phyloP scores from a whole-genome alignment of 2,113 vertebrate genomes.

The Serilophus lunatus region DNA sequence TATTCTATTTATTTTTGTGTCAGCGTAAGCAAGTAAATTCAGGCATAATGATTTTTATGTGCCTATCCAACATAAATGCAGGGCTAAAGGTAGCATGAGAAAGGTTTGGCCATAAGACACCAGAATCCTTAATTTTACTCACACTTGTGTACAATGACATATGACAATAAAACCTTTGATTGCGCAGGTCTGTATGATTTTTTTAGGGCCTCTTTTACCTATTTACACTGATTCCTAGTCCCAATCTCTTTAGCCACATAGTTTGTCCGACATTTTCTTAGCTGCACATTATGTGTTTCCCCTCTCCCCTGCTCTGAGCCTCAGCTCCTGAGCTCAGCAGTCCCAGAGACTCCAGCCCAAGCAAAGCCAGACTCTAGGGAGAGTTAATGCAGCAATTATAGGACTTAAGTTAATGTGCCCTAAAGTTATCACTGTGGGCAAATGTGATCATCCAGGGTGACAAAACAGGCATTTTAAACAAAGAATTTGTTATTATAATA shows the following conservation, averaged over 20 bases:
- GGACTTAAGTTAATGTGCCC: not conserved
- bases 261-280: not conserved
- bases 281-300: not conserved
- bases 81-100: not conserved
- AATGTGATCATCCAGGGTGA: not conserved
- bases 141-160: accelerated
- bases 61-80: not conserved
- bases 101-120: not conserved
- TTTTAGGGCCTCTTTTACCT: not conserved
- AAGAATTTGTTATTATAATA: not conserved
- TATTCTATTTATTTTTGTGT: not conserved
- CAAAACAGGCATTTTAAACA: not conserved
- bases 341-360: not conserved
- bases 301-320: not conserved
- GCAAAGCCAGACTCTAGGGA: not conserved
- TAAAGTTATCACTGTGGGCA: not conserved
- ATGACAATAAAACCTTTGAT: not conserved
- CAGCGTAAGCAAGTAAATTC: not conserved
- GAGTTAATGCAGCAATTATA: not conserved
- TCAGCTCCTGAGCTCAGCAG: not conserved
- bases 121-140: not conserved
- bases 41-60: accelerated
- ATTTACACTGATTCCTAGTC: not conserved
- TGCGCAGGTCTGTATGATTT: accelerated
- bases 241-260: not conserved